These are phyloP conservation scores for Podiceps cristatus DNA, from an alignment of 2,113 vertebrate species.

Conservation along the genomic window DNA sequence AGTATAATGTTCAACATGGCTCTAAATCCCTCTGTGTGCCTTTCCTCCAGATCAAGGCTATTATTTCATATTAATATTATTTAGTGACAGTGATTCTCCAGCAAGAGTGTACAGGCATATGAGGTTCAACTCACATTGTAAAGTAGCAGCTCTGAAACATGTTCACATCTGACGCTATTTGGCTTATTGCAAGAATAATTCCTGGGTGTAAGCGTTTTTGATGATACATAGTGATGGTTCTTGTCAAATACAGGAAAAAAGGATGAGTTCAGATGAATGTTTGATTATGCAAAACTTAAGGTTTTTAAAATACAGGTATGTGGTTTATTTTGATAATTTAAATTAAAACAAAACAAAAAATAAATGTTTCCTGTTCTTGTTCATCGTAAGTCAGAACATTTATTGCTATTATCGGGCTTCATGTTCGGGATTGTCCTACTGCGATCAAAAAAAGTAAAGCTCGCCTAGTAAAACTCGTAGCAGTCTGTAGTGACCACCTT, in stretches of 20 bases:
- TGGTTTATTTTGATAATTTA: neutral
- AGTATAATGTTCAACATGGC: neutral
- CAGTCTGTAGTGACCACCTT: neutral
- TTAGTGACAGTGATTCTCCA: neutral
- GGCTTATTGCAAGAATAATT: neutral
- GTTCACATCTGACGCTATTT: neutral
- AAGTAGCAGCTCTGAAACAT: neutral
- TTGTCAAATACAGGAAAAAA: neutral
- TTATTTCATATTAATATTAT: neutral
- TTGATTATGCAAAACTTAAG: neutral
- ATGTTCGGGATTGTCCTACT: neutral
- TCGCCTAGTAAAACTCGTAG: neutral
- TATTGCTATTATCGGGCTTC: neutral
- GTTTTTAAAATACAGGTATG: neutral
- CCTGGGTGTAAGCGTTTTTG: neutral
- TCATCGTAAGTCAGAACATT: too few species aligned
- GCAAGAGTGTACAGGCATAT: neutral
- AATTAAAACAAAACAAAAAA: neutral
- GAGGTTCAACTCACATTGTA: neutral
- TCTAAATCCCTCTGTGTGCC: neutral
- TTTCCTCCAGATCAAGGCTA: neutral
- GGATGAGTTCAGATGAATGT: neutral
- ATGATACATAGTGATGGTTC: neutral
- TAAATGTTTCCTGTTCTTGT: too few species aligned
- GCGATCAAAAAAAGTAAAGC: neutral